Evolutionary conservation across 2,113 vertebrate genomes (phyloP).

Genomic region (Panurus biarmicus): DNA sequence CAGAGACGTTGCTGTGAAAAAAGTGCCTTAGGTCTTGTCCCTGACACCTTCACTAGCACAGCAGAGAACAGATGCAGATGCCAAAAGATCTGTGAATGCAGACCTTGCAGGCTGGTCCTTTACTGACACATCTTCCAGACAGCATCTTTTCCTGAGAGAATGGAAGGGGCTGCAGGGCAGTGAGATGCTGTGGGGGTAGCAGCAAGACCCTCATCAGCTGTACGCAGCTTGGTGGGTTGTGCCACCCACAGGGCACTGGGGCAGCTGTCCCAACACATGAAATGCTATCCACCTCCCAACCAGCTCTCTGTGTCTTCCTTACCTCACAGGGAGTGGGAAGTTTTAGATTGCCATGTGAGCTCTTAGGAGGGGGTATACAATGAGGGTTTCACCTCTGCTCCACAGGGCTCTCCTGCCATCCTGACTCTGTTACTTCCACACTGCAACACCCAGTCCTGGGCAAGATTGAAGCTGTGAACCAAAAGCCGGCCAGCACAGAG

Average conservation of each 20-base stretch:
- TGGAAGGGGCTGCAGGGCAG: background rate
- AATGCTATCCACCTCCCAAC: background rate
- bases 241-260: background rate
- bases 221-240: rapidly evolving
- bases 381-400: background rate
- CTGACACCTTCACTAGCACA: background rate
- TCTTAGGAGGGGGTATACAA: background rate
- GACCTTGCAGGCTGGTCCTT: background rate
- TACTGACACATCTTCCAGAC: background rate
- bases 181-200: background rate
- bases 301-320: background rate
- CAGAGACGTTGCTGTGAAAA: background rate
- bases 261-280: background rate
- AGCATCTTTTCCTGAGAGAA: background rate
- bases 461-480: background rate
- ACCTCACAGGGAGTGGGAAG: background rate
- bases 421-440: background rate
- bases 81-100: background rate
- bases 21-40: background rate
- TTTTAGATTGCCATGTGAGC: background rate
- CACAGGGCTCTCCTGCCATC: background rate
- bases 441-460: background rate
- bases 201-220: background rate
- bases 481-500: background rate
- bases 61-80: background rate